Evolutionary conservation across 2,888 invertebrate genomes (phyloP).

Genomic region (Galerucella pusilla): DNA sequence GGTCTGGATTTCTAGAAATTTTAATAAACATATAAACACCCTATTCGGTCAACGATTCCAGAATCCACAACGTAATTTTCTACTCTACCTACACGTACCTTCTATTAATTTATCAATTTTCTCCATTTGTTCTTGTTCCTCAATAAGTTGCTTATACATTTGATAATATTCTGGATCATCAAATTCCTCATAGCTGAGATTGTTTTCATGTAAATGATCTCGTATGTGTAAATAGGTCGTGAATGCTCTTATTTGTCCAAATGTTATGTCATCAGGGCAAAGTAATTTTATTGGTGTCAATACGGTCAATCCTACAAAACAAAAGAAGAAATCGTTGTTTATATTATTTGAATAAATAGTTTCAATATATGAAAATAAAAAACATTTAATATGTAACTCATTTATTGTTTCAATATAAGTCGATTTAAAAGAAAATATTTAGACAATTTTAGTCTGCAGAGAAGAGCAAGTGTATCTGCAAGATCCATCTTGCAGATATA

Average conservation of each 20-base stretch:
- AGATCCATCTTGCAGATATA: too few species aligned
- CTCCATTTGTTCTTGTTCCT: conserved; percentile 1
- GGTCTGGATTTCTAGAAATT: too few species aligned
- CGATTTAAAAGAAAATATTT: too few species aligned
- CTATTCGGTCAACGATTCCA: not conserved
- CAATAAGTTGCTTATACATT: conserved; percentile 15
- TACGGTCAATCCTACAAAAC: conserved; percentile 34
- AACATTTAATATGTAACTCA: too few species aligned
- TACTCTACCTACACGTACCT: not conserved
- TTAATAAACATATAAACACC: too few species aligned
- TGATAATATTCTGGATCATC: conserved; percentile 49
- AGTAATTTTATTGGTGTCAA: conserved; percentile 55
- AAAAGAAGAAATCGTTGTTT: not conserved
- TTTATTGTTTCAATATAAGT: too few species aligned
- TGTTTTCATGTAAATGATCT: conserved; percentile 54
- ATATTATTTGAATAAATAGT: too few species aligned
- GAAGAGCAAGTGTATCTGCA: too few species aligned
- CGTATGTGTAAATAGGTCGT: conserved; percentile 57
- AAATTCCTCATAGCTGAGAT: conserved; percentile 56
- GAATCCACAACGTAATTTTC: not conserved
- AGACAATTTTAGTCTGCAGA: too few species aligned
- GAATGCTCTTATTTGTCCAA: conserved; percentile 57
- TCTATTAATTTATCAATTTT: not conserved
- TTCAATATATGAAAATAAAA: too few species aligned
- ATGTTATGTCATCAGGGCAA: conserved; percentile 58